Conservation (phyloP, 2,113 vertebrate species). For the Mesitornis unicolor region DNA sequence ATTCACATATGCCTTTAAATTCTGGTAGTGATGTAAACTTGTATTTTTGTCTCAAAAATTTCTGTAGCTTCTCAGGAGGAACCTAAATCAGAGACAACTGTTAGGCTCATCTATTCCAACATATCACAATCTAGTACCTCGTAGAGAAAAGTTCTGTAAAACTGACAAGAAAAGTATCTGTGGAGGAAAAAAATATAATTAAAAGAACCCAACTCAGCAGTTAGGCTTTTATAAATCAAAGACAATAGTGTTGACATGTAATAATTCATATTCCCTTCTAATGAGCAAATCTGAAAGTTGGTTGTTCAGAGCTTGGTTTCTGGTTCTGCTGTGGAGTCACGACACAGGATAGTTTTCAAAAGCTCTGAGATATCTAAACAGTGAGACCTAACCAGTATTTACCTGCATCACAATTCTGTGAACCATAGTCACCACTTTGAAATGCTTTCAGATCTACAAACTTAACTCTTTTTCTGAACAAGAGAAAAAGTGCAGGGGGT, state of each 20-base stretch:
- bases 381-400: not conserved
- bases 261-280: not conserved
- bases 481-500: not conserved
- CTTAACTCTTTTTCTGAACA: not conserved
- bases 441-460: not conserved
- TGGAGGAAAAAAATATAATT: too few species aligned
- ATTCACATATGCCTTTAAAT: not conserved
- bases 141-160: not conserved
- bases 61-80: not conserved
- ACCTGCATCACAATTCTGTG: not conserved
- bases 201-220: rapidly evolving
- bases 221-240: not conserved
- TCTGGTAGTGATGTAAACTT: not conserved
- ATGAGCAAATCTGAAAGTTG: not conserved
- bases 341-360: not conserved
- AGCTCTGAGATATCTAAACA: not conserved
- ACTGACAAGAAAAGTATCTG: not conserved
- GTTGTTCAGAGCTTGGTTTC: not conserved
- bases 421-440: not conserved
- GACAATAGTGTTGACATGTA: not conserved
- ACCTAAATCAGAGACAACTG: not conserved
- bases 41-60: not conserved
- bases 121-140: not conserved
- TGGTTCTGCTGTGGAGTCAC: not conserved
- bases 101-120: not conserved